Evolutionary conservation across 2,888 invertebrate species (phyloP), one percentile per base, ranked within the genome.

Genomic region (Marronus borbonicus): DNA sequence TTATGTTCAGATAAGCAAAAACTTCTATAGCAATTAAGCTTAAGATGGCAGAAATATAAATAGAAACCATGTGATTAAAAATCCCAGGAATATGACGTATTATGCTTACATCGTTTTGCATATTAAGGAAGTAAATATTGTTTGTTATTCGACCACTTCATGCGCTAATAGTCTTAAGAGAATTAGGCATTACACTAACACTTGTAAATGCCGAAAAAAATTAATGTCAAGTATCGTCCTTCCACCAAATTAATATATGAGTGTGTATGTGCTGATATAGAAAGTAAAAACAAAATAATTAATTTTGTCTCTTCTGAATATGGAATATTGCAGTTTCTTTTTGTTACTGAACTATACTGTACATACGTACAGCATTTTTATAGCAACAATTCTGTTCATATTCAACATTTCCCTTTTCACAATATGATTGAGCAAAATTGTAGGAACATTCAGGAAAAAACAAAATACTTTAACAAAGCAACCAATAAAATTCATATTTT

Each of bases 51-150:
- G 12, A 20, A 70, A 36, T 70, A 55, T 55, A 55, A 70, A 39
- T 72, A 72, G 72, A 72, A 39, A 39, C 36, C 72, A 58, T 39
- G 72, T 72, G 72, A 58, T 72, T 58, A 72, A 72, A 39, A 66
- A 66, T 66, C 24, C 66, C 36, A 17, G 20, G 58, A 58, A 55
- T 28, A 58, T 72, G 24, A 49, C 28, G 68, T 50, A 28, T 49
- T 66, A 20, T 17, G 20, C 49, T 49, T 44, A 44, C 50, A n/a
- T 58, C 36, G 36, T 58, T 72, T 72, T 72, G 72, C 72, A 72
- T 72, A 72, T 58, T 72, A 72, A 58, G 39, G 55, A 55, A 12
- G 28, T 58, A 60, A 64, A 69, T 69, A 69, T 69, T 69, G 31
- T 36, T 39, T 39, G 20, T n/a, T 20, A n/a, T 58, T 55, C 14